phyloP scores from a whole-genome alignment of 2,888 invertebrate genomes.

The Campoplex capitator region DNA sequence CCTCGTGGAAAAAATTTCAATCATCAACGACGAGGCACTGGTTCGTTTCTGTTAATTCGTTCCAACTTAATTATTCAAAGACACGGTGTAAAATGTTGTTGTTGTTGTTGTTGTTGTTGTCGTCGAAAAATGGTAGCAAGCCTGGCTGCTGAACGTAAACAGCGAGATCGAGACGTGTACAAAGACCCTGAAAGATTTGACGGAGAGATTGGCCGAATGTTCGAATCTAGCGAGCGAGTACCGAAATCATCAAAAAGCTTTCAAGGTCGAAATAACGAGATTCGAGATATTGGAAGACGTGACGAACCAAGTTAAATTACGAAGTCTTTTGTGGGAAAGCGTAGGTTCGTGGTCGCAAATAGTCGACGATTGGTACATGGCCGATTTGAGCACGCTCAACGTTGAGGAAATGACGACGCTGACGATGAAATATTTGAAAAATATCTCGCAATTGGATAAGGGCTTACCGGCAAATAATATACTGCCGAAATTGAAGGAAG shows the following conservation, averaged over 20 bases:
- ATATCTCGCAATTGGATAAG: conserved; percentile 92
- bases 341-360: conserved; percentile 90
- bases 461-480: conserved; percentile 93
- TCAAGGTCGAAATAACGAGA: conserved; percentile 93
- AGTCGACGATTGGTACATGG: conserved; percentile 88
- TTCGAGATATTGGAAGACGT: conserved; percentile 93
- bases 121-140: conserved; percentile 86
- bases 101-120: too few species aligned
- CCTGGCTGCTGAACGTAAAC: conserved; percentile 90
- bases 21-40: conserved; percentile 90
- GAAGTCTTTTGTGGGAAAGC: conserved; percentile 93
- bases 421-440: conserved; percentile 89
- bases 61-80: not conserved
- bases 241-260: conserved; percentile 93
- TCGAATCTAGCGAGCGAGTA: conserved; percentile 90
- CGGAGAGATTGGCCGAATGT: conserved; percentile 88
- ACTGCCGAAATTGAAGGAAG: conserved; percentile 90
- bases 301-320: conserved; percentile 91
- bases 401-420: conserved; percentile 90
- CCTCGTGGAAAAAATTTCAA: conserved; percentile 90
- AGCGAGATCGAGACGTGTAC: conserved; percentile 90
- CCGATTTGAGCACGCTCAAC: conserved; percentile 88
- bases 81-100: too few species aligned
- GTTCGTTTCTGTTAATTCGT: conserved; percentile 85
- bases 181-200: conserved; percentile 88